Base-by-base conservation (phyloP, 1,140 invertebrate species). In the Pseudomyrmex dendroicus region DNA sequence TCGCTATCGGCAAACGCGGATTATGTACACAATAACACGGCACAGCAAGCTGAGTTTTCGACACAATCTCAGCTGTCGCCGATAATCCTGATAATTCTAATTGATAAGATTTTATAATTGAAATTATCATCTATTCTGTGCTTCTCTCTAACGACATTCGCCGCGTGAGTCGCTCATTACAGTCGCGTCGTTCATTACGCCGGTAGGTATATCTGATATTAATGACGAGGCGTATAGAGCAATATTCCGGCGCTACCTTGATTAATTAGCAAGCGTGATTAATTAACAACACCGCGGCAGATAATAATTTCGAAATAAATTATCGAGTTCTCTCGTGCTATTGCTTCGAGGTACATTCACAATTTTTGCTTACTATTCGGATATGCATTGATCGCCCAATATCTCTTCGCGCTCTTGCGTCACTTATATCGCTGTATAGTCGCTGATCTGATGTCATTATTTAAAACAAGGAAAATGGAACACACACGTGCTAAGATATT, bases 301-400 rank as follows among this genome's bases (percentile, higher is more conserved):
- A n/a, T 70, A 70, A 78, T 68, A 20, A 17, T n/a, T 68, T 48
- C 64, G 64, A 46, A 68, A 78, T 68, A 46, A 76, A 70, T 70
- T 59, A 57, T 17, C 50, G 17, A 67, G 35, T 15, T 46, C 10
- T 67, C 48, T 46, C 25, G 20, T 64, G 9, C 13, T 12, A 4
- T 25, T 35, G 48, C 44, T 35, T 25, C 50, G 22, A 22, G 73
- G 9, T 48, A 44, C 52, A 44, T 10, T 63, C 13, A 10, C 12
- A 15, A 10, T 50, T 66, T 67, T 1, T 12, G 46, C 5, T 2
- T 20, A 35, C 7, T 8, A 15, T 54, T 54, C 2, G 46, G 13
- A 77, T 8, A n/a, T 25, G 4, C 13, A 5, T 59, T 56, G 35
- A 15, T 46, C 12, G 2, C n/a, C 57, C n/a, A 57, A 9, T 48